These are phyloP conservation scores for Drosophila suzukii DNA, from an alignment of 1,140 invertebrate species.

Conservation along the genomic window DNA sequence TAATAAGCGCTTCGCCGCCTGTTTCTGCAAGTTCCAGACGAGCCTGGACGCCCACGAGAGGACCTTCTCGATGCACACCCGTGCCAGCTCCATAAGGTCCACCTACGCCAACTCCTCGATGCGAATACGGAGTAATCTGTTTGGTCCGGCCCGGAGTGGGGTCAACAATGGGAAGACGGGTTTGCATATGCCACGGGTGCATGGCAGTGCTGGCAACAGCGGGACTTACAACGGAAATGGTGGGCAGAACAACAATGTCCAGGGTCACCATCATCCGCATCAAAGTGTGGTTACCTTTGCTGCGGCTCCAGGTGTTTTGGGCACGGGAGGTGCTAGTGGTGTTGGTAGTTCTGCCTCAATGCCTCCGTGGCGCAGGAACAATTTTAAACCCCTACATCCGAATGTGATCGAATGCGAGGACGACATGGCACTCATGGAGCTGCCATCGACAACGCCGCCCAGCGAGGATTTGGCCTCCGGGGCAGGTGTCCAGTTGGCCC, in stretches of 20 bases:
- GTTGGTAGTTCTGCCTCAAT: slow-evolving; percentile 11
- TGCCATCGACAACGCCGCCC: slow-evolving; percentile 59
- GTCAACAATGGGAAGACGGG: slow-evolving; percentile 24
- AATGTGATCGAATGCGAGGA: slow-evolving; percentile 77
- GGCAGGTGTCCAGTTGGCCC: slow-evolving; percentile 48
- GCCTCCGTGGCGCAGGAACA: slow-evolving; percentile 74
- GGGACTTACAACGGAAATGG: slow-evolving; percentile 15
- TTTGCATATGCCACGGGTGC: slow-evolving; percentile 27
- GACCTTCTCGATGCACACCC: slow-evolving; percentile 81
- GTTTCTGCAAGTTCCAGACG: slow-evolving; percentile 76
- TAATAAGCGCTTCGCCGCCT: slow-evolving; percentile 87
- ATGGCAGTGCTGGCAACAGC: slow-evolving; percentile 26
- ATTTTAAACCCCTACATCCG: slow-evolving; percentile 77
- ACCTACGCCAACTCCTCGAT: slow-evolving; percentile 78
- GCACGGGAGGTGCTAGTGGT: not conserved
- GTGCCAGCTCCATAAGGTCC: slow-evolving; percentile 78
- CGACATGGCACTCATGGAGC: slow-evolving; percentile 70
- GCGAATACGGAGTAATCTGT: slow-evolving; percentile 77
- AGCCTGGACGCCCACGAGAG: slow-evolving; percentile 70
- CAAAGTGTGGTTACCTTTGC: slow-evolving; percentile 71
- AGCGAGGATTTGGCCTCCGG: slow-evolving; percentile 56
- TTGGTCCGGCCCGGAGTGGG: slow-evolving; percentile 23
- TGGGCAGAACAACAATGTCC: slow-evolving; percentile 50
- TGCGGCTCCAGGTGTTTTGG: slow-evolving; percentile 16
- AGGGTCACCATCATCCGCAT: slow-evolving; percentile 18